Evolutionary conservation across 2,888 invertebrate species (phyloP).

Genomic region (Dolomedes plantarius): DNA sequence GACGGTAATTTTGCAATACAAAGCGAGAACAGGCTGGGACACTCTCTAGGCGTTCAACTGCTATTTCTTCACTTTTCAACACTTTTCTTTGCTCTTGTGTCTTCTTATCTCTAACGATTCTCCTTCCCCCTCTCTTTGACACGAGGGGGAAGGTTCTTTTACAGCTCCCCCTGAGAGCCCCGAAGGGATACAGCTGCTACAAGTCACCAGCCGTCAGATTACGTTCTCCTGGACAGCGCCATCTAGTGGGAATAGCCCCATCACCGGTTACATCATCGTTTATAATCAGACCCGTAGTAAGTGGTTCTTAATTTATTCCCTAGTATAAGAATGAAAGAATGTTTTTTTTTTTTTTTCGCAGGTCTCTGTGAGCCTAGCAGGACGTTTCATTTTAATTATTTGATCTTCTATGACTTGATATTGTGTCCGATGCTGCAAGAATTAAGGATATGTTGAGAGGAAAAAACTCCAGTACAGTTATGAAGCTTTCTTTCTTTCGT

Average conservation of each 20-base stretch:
- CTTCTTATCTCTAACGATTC: conserved; percentile 53
- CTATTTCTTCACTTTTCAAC: conserved; percentile 51
- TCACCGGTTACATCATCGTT: conserved; percentile 76
- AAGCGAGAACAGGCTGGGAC: conserved; percentile 1
- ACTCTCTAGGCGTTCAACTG: conserved; percentile 27
- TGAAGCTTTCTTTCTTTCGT: no score
- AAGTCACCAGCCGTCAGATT: conserved; percentile 75
- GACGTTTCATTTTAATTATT: no score
- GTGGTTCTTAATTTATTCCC: conserved; percentile 41
- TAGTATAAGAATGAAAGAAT: no score
- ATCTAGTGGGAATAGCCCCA: conserved; percentile 77
- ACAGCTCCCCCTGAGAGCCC: conserved; percentile 69
- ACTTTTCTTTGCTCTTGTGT: conserved; percentile 57
- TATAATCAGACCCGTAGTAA: conserved; percentile 73
- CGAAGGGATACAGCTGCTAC: conserved; percentile 59
- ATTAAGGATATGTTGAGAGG: no score
- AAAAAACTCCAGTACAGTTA: no score
- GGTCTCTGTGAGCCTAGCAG: no score
- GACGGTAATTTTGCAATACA: conserved; percentile 45
- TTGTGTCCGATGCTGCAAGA: no score
- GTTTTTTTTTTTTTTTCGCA: no score
- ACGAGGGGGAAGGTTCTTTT: conserved; percentile 29
- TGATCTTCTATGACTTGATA: no score
- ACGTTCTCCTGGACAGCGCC: conserved; percentile 76
- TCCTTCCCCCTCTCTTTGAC: conserved; percentile 1